Base-by-base conservation (phyloP, 2,888 invertebrate species). In the Drosophila hamatofila region DNA sequence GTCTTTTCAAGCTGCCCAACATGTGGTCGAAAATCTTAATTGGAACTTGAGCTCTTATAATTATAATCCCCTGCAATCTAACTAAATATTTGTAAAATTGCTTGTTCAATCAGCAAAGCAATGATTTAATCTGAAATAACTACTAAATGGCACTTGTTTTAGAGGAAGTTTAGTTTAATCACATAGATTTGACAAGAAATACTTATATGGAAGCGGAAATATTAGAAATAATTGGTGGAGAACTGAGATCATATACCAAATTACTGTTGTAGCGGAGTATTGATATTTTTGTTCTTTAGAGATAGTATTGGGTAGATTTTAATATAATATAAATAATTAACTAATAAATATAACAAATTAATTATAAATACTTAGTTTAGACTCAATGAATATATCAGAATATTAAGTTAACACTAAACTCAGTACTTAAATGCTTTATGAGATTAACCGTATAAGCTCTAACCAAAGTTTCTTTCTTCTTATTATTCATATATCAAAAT, bases 21-120 rank as follows among this genome's bases (percentile, higher is more conserved):
- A 56, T 62, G 33, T 56, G 41, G 46, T 48, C 81, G 67, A 67
- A 77, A 64, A 65, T 56, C 72, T 58, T 35, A 51, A 61, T 62
- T 16, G 42, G 52, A 37, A 39, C 23, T 42, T 46, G 48, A 39
- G 48, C 72, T 57, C 52, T 27, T 51, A 46, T 55, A 56, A 55
- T 14, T 52, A 67, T 49, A 37, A 59, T 55, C 62, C 14, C 27
- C 48, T 30, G 48, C 48, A 30, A 49, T 51, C 56, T 63, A 41
- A 65, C 52, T 65, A 49, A 63, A 75, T 44, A 61, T 68, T 9
- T 18, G 46, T 56, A 56, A 74, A 63, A 59, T 62, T 33, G 35
- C 30, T n/a, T n/a, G 25, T 37, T 37, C 35, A 37, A 52, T 52
- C 52, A 11, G 23, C 16, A 3, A 52, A 16, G 12, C 37, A 37